Base-by-base conservation (phyloP, 2,797 vertebrate species). In the Spheniscus humboldti region DNA sequence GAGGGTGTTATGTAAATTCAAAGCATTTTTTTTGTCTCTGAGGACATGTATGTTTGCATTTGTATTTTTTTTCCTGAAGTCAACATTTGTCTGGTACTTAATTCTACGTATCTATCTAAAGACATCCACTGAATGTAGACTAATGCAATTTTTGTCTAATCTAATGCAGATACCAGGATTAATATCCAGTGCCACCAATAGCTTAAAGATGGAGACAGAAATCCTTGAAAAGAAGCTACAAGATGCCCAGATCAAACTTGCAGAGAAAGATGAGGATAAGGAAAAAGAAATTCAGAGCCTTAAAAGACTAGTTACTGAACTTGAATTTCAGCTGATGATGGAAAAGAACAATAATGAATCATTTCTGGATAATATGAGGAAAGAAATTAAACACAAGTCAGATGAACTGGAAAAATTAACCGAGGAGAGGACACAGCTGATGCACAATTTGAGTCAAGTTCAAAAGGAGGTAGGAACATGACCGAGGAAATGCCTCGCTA, bases 391-490 rank as follows among this genome's bases (percentile, higher is more conserved):
- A 82, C 97, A 98, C 96, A 98, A 98, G 97, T 97, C 98, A 39
- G 97, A 97, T 35, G 98, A 99, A 83, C 97, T 99, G 96, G 98
- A 98, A 95, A 97, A 96, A 95, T 90, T 98, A 59, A 97, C 93
- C 78, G 96, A 98, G 91, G 98, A 98, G 45, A 96, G 98, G 48
- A 95, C 98, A 52, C 97, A 98, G 37, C 97, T 98, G 96, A 98
- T 93, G 55, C 97, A 98, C 96, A 98, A 95, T 19, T 98, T 98
- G 73, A 93, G 93, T 90, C 96, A 97, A 90, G 97, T 98, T 66
- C 98, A 98, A 82, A 96, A 99, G 75, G 98, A 99, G 99, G 99
- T 99, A 98, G 67, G 98, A 91, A n/a, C 68, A 76, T 47, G 37
- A 33, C 45, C 1, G 1, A 64, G 92, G 72, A 92, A 88, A 80